These are phyloP conservation scores for Hypomesus transpacificus DNA, from an alignment of 2,113 vertebrate species.

Conservation along the genomic window DNA sequence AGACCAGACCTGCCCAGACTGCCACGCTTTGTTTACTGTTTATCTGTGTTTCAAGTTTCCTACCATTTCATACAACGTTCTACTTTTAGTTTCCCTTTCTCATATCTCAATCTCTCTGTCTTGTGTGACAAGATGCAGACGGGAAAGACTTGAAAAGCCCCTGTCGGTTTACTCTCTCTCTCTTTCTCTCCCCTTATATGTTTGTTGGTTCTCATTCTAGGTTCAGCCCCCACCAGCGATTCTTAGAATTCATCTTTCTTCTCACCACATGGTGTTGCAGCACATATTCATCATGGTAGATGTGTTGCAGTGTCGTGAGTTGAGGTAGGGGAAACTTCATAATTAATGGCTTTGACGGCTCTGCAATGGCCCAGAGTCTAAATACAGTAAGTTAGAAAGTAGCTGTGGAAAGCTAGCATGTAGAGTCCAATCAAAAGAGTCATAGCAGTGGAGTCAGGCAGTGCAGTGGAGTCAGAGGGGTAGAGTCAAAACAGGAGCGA, in stretches of 20 bases:
- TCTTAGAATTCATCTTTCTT: conserved; percentile 56
- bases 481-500: too few species aligned
- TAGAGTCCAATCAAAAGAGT: too few species aligned
- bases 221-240: conserved; percentile 52
- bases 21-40: conserved; percentile 27
- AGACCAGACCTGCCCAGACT: too few species aligned
- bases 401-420: too few species aligned
- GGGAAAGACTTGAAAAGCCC: conserved; percentile 60
- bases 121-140: conserved; percentile 60
- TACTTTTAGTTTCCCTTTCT: neutral
- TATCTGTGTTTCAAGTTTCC: conserved; percentile 13
- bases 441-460: too few species aligned
- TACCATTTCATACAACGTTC: neutral
- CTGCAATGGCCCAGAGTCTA: too few species aligned
- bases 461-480: too few species aligned
- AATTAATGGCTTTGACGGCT: too few species aligned
- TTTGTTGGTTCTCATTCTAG: conserved; percentile 48
- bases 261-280: neutral
- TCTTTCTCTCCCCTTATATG: conserved; percentile 13
- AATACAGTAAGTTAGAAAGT: too few species aligned
- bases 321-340: too few species aligned
- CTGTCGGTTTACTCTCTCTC: conserved; percentile 45
- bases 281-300: too few species aligned
- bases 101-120: conserved; percentile 41
- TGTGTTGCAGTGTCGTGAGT: too few species aligned